Percentiles rank a stretch among this genome's conserved stretches.
Conservation (phyloP, 2,888 invertebrate genomes). For the Toxonevra muliebris region DNA sequence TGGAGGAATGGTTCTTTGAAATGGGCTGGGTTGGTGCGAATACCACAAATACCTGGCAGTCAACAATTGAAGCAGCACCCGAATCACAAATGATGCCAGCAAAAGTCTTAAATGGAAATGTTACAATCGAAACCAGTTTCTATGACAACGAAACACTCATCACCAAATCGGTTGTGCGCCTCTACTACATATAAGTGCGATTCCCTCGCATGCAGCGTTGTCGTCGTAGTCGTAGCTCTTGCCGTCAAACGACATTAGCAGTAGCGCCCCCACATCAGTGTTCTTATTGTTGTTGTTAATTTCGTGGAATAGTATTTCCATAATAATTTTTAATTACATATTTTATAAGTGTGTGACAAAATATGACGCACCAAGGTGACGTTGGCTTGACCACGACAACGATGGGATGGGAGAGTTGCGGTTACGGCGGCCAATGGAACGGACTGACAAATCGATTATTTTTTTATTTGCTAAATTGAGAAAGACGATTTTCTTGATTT, state of each 20-base stretch:
- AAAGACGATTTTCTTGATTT: no score
- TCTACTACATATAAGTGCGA: conserved; percentile 85
- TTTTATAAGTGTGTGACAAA: conserved; percentile 10
- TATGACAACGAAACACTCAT: conserved; percentile 94
- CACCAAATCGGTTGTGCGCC: conserved; percentile 91
- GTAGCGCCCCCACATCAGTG: conserved; percentile 16
- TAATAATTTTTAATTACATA: conserved; percentile 4
- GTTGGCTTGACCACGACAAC: background rate
- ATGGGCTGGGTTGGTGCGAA: conserved; percentile 99
- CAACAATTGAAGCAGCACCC: conserved; percentile 97
- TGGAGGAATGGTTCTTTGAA: conserved; percentile 99
- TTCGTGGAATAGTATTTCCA: conserved; percentile 1
- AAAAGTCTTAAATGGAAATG: conserved; percentile 93
- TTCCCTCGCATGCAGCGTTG: background rate
- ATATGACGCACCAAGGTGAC: background rate
- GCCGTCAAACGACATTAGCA: background rate
- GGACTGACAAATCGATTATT: no score
- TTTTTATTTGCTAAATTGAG: no score
- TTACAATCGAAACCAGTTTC: conserved; percentile 96
- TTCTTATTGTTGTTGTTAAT: background rate
- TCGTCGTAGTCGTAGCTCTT: no score
- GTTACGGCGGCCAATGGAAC: no score
- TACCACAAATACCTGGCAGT: conserved; percentile 99
- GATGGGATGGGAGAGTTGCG: no score
- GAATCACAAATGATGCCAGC: conserved; percentile 99